Evolutionary conservation across 2,113 vertebrate species (phyloP), one percentile per base, ranked within the genome.

Genomic region (Pteronura brasiliensis): DNA sequence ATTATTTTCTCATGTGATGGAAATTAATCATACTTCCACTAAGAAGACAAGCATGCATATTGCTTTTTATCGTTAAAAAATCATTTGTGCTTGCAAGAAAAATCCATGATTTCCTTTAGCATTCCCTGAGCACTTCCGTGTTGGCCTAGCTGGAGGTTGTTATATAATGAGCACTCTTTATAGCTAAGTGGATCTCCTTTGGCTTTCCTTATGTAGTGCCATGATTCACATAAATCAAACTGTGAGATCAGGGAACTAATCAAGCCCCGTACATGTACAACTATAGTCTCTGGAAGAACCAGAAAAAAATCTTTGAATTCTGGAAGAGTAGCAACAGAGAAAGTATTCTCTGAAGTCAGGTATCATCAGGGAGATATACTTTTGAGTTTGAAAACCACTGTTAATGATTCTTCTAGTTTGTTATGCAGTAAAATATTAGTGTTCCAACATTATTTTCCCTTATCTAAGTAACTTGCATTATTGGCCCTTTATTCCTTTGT

Each of bases 101-200:
- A 65, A 67, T 34, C 0, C 12, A 3, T 25, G 18, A 2, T 98
- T 11, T 49, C 31, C 76, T 82, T 93, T 2, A 82, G 14, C 17
- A 79, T 96, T 77, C 90, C 83, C 34, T 5, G 25, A 77, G n/a
- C 20, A 13, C 21, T 59, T 42, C 93, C 72, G 12, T 77, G 21
- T 9, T 42, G 93, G 29, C 36, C n/a, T 89, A 23, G 27, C 77
- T 98, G 36, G 52, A 93, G 57, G 14, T 65, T 34, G 3, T 42
- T 42, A n/a, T 77, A 15, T 83, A 94, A 97, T 49, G 81, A 92
- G 18, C 13, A 89, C 47, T 27, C 93, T 49, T 65, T 93, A 97
- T 90, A 95, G 4, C 2, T 87, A 93, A 94, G 77, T n/a, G 69
- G 3, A 87, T 90, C 23, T 86, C 21, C 47, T 96, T 82, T 15